Percentiles rank a stretch among this genome's conserved stretches.
phyloP scores from a whole-genome alignment of 1,140 invertebrate genomes.

The Aethina tumida region DNA sequence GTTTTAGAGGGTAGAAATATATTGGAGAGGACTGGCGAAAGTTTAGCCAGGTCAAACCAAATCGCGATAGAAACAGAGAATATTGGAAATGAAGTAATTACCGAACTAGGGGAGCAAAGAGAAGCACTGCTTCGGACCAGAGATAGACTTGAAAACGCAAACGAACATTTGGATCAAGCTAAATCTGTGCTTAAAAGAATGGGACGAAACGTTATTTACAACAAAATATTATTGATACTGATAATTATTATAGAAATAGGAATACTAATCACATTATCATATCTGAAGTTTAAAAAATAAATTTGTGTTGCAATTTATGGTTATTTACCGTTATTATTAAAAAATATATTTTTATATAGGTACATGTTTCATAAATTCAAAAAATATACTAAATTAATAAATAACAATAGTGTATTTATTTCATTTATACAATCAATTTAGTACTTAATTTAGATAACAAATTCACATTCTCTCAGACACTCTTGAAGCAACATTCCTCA shows the following conservation, averaged over 20 bases:
- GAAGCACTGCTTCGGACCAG: slow-evolving; percentile 39
- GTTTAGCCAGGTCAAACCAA: slow-evolving; percentile 57
- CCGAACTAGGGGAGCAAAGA: slow-evolving; percentile 38
- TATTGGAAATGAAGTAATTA: slow-evolving; percentile 63
- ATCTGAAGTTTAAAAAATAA: slow-evolving; percentile 22
- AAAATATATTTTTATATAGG: not conserved
- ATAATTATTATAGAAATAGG: slow-evolving; percentile 39
- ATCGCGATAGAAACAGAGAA: slow-evolving; percentile 69
- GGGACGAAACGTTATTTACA: slow-evolving; percentile 39
- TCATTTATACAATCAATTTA: slow-evolving; percentile 4
- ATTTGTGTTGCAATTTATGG: not conserved
- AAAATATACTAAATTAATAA: not conserved
- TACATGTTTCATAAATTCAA: not conserved
- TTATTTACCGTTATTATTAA: not conserved
- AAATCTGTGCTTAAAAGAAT: slow-evolving; percentile 35
- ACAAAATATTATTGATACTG: slow-evolving; percentile 38
- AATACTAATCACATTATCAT: slow-evolving; percentile 24
- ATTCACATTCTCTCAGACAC: slow-evolving; percentile 72
- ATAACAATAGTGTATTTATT: not conserved
- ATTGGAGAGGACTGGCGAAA: slow-evolving; percentile 54
- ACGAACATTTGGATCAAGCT: slow-evolving; percentile 37
- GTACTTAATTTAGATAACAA: not conserved
- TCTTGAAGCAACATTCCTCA: slow-evolving; percentile 72
- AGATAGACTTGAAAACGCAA: slow-evolving; percentile 38
- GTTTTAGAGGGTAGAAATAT: slow-evolving; percentile 46